Base-by-base conservation (phyloP, 2,113 vertebrate genomes). In the Percina caprodes region DNA sequence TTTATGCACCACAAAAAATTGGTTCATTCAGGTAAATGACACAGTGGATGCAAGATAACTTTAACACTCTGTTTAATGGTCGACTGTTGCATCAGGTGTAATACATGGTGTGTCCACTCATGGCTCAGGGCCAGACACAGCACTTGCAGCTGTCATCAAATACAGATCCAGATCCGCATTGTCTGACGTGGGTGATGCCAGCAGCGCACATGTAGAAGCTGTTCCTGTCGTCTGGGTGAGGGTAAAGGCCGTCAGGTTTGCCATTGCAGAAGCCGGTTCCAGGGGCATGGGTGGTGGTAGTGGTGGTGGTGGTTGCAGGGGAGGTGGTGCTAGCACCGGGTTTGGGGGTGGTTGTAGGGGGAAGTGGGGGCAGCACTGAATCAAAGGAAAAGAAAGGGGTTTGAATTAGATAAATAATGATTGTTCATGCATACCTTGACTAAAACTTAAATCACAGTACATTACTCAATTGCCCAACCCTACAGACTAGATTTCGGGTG, bases 201-300 rank as follows among this genome's bases (percentile, higher is more conserved):
- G 51, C 79, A 7, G 84, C 49, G 12, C 95, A 96, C 33, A 71
- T 67, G 73, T 94, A 96, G 87, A 93, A 96, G 49, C 54, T 78
- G 21, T 0, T 21, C 21, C 1, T 68, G 65, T 95, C 84, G 0
- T 93, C 89, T 26, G 85, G 77, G 65, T 96, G 15, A 69, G 82
- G 0, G 33, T 95, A 94, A 2, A 95, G 23, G 8, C 94, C 95
- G 24, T 96, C 94, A 11, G 91, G 84, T 77, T 93, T 95, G 13
- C 91, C 92, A 1, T 84, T 92, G 81, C 95, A 96, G 90, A 95
- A 95, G 46, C 92, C 93, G 3, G 84, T 0, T 77, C 92, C 94
- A 24, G 94, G 92, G 19, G 78, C 69, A 5, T 89, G 91, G 23
- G 89, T 94, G 72, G 92, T 93, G 51, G 84, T 56, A n/a, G 78